phyloP scores from a whole-genome alignment of 2,888 invertebrate genomes.

The Flabesymbios commensalis region DNA sequence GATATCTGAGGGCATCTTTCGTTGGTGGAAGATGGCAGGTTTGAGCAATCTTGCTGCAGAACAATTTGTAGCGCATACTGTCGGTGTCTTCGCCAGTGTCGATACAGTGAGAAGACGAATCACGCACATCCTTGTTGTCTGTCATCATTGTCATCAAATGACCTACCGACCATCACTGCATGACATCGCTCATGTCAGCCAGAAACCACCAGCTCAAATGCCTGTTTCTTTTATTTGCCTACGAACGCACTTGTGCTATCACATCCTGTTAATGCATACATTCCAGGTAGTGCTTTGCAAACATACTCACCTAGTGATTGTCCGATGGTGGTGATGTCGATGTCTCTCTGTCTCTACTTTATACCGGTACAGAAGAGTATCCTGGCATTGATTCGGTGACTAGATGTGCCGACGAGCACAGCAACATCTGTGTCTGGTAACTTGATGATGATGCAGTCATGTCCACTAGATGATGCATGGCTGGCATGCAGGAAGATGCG shows the following conservation, averaged over 20 bases:
- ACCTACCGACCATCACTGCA: not conserved
- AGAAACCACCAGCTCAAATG: not conserved
- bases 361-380: no score
- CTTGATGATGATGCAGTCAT: no score
- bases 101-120: not conserved
- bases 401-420: no score
- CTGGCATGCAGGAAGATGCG: conserved; percentile 27
- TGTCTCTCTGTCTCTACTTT: no score
- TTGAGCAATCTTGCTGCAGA: not conserved
- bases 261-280: conserved; percentile 30
- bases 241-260: conserved; percentile 19
- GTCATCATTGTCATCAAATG: not conserved
- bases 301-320: conserved; percentile 24
- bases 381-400: not conserved
- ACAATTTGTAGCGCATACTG: not conserved
- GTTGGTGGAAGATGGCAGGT: not conserved
- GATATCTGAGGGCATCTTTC: not conserved
- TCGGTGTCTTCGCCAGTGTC: not conserved
- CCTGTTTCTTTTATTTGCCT: not conserved
- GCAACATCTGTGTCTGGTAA: no score
- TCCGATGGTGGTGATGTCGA: no score
- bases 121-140: not conserved
- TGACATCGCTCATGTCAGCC: not conserved
- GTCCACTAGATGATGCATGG: no score
- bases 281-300: conserved; percentile 20